Base-by-base conservation (phyloP, 30 jellyfish, hydroid and myxozoan species). In the Aurelia aurita region DNA sequence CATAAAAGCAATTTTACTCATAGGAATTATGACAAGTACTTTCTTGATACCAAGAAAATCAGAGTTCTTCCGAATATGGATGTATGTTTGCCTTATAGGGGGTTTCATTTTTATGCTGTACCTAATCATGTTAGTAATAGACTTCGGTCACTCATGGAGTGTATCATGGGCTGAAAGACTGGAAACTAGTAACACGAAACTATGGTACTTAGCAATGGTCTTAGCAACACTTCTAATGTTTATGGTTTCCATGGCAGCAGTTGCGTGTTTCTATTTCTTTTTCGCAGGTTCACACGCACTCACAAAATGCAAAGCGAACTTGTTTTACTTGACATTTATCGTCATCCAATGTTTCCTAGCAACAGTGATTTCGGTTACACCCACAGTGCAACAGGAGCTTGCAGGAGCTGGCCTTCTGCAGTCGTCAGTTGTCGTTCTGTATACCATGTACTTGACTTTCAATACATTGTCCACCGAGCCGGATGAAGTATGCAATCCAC, bases 131-230 rank as follows among this genome's bases (percentile, higher is more conserved):
- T 64, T 94, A n/a, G 80, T 94, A 22, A 94, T 94, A 21, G 99
- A 94, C 76, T 94, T 94, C 70, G 99, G 99, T 3, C 97, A 94
- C 65, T 94, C 99, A 53, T 94, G 99, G 99, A 90, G 98, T 43
- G 70, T 94, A 14, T 74, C 97, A 12, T 94, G 99, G 99, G 99
- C 99, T 7, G 99, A 94, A 60, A 89, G 72, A 74, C 86, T 94
- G 63, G 99, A 94, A 72, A 77, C 96, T 16, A 91, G 89, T 49
- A 51, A 85, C 71, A 64, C 99, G 15, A 94, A 89, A 65, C 69
- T 89, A 16, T 94, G 99, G 99, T 94, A 94, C 69, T 39, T 84
- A 12, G 97, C 99, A 16, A 94, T 94, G 99, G 91, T 91, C 22
- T 44, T 88, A 28, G 96, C 96, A 6, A 94, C 99, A 9, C 72